Conservation (phyloP, 1,140 invertebrate genomes). For the Pseudomyrmex flavicornis region DNA sequence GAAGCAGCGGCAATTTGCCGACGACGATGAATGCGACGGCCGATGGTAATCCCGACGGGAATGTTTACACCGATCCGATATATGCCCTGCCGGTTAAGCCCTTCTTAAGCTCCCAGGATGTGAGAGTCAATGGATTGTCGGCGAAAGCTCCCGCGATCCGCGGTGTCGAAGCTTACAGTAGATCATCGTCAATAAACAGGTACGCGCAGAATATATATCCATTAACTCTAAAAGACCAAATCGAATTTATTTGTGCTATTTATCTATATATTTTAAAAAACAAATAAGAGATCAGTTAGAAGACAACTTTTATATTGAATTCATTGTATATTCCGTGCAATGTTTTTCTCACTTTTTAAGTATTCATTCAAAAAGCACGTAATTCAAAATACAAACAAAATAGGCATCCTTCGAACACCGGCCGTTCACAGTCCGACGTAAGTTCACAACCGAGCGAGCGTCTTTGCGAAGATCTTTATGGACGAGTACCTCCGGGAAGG, state of each 20-base stretch:
- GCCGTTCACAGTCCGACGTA: constrained; percentile 66
- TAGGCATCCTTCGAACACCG: constrained; percentile 62
- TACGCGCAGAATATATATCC: neutral
- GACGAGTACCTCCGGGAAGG: constrained; percentile 25
- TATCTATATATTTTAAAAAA: no score
- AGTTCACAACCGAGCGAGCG: constrained; percentile 47
- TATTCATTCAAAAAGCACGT: neutral
- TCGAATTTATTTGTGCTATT: neutral
- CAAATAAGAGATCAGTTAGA: no score
- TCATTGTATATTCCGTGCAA: neutral
- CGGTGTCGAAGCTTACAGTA: constrained; percentile 56
- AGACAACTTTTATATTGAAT: no score
- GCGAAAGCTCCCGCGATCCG: constrained; percentile 58
- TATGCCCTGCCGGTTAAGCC: constrained; percentile 83
- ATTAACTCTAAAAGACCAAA: neutral
- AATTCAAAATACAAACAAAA: neutral
- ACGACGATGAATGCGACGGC: constrained; percentile 31
- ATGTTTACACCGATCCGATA: constrained; percentile 81
- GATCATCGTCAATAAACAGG: constrained; percentile 44
- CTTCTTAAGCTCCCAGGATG: constrained; percentile 83
- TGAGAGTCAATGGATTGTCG: constrained; percentile 77
- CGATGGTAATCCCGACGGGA: constrained; percentile 61
- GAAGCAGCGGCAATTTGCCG: constrained; percentile 76
- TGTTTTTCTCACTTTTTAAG: neutral
- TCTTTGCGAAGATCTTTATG: constrained; percentile 55